Evolutionary conservation across 2,113 vertebrate species (phyloP).

Genomic region (Crotalus tigris): DNA sequence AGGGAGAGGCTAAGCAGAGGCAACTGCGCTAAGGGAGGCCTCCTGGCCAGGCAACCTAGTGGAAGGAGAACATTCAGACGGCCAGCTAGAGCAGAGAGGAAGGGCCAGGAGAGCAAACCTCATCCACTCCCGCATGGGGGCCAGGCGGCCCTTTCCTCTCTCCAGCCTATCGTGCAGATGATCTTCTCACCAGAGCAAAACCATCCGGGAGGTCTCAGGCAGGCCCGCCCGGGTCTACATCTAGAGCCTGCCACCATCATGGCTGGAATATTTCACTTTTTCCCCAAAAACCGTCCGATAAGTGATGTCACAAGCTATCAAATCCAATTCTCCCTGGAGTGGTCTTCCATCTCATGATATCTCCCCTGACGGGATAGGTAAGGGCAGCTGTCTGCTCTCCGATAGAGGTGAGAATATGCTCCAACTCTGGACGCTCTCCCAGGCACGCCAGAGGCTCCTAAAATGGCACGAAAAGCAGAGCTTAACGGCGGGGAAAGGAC

Average conservation of each 20-base stretch:
- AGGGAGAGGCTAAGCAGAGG: background rate
- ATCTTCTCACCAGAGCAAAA: background rate
- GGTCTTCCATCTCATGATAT: background rate
- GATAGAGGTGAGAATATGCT: too few relatives aligned
- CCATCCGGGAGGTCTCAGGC: background rate
- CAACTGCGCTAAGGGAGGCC: too few relatives aligned
- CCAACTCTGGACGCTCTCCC: background rate
- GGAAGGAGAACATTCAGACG: background rate
- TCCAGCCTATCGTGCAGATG: background rate
- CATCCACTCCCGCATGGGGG: too few relatives aligned
- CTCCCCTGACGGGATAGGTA: background rate
- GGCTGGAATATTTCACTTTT: too few relatives aligned
- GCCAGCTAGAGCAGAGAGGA: background rate
- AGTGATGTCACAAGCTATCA: background rate
- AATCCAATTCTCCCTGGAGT: background rate
- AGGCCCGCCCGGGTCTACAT: background rate
- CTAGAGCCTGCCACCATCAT: background rate
- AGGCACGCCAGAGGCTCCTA: background rate
- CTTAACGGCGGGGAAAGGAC: background rate
- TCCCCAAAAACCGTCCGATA: too few relatives aligned
- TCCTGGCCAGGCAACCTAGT: too few relatives aligned
- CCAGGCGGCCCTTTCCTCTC: background rate
- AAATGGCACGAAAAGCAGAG: background rate
- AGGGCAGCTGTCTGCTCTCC: accelerated
- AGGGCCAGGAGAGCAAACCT: background rate